Evolutionary conservation across 2,888 invertebrate genomes (phyloP), one percentile per base, ranked within the genome.

Genomic region (Ceramica pisi): DNA sequence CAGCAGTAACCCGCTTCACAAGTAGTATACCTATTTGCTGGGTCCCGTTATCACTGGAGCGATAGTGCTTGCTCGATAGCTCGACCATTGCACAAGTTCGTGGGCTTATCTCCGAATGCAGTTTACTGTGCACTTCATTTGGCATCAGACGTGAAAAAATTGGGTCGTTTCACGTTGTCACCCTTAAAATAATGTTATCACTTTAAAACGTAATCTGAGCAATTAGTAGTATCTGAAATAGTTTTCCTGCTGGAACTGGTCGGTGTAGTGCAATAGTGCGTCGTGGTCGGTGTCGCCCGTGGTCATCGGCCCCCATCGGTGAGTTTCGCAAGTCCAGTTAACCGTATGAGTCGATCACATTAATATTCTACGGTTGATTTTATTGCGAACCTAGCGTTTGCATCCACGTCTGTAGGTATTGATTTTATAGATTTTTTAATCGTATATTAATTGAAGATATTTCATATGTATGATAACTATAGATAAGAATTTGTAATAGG

Each of bases 311-410:
- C 95, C 85, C 93, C 88, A 89, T 88, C 92, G 94, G 93, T 94
- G 87, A 94, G 95, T 94, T 95, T 94, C 92, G 95, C 94, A 94
- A 95, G 94, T 95, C 94, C 95, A 93, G 95, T 94, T 95, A 95
- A 89, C 93, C 92, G 93, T 92, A 91, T 92, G 93, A 93, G 90
- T 91, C 92, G 91, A 88, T 89, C 93, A 90, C 93, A 95, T 95
- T 95, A 95, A 94, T 95, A 95, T 95, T 95, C 95, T 90, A 88
- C 90, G 84, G 91, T 88, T 90, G 94, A 88, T 92, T 91, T 89
- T 92, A 92, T 94, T 93, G 93, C 92, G 89, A 92, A 92, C 91
- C 90, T 92, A 92, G 90, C 87, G 90, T 89, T 87, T 89, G 90
- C 86, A 88, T 90, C 88, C 90, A 89, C 88, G 86, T 35, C 63